Conservation (phyloP, 2,888 invertebrate species). For the Ypsolopha sequella region DNA sequence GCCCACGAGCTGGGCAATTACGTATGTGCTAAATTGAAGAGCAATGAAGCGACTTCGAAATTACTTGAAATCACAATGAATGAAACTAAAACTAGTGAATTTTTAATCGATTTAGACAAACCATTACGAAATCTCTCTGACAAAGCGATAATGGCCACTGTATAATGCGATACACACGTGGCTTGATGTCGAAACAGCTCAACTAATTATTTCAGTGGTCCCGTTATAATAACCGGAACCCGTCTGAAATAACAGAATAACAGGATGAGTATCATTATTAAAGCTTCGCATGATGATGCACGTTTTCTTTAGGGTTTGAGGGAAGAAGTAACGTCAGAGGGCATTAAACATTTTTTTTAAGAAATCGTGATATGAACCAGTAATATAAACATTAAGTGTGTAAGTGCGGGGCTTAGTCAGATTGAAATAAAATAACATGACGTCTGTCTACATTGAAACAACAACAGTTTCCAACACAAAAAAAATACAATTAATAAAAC, state of each 20-base stretch:
- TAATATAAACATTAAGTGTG: too few relatives aligned
- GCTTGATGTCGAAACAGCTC: conserved; percentile 22
- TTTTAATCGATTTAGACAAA: too few relatives aligned
- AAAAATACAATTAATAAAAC: too few relatives aligned
- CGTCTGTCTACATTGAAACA: too few relatives aligned
- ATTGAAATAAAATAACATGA: too few relatives aligned
- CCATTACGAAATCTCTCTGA: too few relatives aligned
- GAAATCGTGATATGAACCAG: too few relatives aligned
- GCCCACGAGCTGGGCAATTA: conserved; percentile 21
- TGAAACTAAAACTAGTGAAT: not conserved
- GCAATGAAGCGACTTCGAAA: not conserved
- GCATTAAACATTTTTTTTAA: too few relatives aligned
- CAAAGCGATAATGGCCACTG: too few relatives aligned
- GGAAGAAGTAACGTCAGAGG: too few relatives aligned
- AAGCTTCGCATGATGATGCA: conserved; percentile 32
- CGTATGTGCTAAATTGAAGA: conserved; percentile 13
- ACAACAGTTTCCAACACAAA: too few relatives aligned
- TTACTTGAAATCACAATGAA: not conserved
- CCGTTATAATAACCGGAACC: conserved; percentile 28
- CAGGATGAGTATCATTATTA: conserved; percentile 34
- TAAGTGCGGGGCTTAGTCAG: too few relatives aligned
- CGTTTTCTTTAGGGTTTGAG: not conserved
- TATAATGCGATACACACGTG: conserved; percentile 3
- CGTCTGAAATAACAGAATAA: conserved; percentile 29
- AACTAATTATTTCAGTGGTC: conserved; percentile 28